Evolutionary conservation across 2,113 vertebrate species (phyloP).

Genomic region (Tringa solitaria): DNA sequence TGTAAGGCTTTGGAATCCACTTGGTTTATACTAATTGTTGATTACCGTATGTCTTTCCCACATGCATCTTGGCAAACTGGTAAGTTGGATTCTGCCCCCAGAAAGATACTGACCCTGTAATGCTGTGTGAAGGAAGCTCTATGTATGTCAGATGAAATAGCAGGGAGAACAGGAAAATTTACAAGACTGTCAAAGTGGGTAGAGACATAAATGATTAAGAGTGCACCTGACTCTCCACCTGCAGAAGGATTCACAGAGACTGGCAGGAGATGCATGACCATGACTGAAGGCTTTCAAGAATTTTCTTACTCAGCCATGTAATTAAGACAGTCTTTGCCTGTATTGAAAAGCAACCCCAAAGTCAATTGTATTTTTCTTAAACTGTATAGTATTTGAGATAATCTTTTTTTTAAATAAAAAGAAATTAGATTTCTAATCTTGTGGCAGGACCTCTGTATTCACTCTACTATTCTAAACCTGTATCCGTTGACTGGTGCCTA

Average conservation of each 20-base stretch:
- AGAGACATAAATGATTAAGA: background rate
- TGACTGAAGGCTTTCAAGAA: background rate
- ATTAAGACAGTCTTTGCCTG: background rate
- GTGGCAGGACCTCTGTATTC: background rate
- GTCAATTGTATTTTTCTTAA: background rate
- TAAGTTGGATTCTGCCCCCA: background rate
- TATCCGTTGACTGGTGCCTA: background rate
- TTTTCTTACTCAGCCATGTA: background rate
- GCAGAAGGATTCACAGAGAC: background rate
- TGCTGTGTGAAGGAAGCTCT: background rate
- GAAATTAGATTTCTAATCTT: conserved; percentile 1
- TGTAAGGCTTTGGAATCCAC: background rate
- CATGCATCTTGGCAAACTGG: background rate
- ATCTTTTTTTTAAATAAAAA: background rate
- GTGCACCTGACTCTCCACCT: background rate
- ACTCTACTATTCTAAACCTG: background rate
- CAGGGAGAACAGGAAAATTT: background rate
- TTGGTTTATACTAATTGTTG: background rate
- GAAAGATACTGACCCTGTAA: background rate
- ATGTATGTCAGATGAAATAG: background rate
- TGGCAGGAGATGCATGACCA: background rate
- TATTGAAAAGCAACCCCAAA: background rate
- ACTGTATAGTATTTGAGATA: background rate
- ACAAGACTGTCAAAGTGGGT: background rate
- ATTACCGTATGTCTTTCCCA: background rate